A percentile compares a stretch with the other conserved stretches of the same genome.
Conservation (phyloP, 2,888 invertebrate genomes). For the Aethes cnicana region DNA sequence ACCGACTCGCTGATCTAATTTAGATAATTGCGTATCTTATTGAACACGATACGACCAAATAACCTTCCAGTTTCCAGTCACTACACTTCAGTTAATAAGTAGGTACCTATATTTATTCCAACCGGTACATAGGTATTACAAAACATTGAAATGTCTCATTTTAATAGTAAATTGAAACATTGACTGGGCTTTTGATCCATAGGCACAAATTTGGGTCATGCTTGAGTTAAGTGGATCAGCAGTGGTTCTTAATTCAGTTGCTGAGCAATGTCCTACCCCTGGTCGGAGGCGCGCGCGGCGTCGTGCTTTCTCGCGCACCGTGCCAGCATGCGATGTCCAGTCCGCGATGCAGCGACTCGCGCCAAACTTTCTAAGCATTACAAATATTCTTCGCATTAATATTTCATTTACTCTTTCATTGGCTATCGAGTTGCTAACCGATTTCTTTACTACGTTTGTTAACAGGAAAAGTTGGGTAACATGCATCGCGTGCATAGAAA, state of each 20-base stretch:
- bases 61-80: no score
- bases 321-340: conserved; percentile 77
- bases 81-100: no score
- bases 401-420: conserved; percentile 72
- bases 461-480: conserved; percentile 1
- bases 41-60: no score
- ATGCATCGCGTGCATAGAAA: conserved; percentile 2
- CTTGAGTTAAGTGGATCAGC: no score
- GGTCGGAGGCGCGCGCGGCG: conserved; percentile 43
- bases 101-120: no score
- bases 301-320: conserved; percentile 80
- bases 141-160: no score
- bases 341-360: conserved; percentile 60
- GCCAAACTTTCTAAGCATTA: conserved; percentile 79
- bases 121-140: no score
- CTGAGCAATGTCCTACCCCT: no score
- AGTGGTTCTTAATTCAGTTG: no score
- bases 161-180: no score
- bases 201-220: no score
- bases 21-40: not conserved
- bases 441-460: conserved; percentile 41
- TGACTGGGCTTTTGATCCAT: no score
- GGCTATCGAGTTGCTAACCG: conserved; percentile 50
- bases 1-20: not conserved
- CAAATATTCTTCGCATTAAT: conserved; percentile 80